These are phyloP conservation scores for Oreortyx pictus DNA, from an alignment of 2,797 vertebrate genomes.

Conservation along the genomic window DNA sequence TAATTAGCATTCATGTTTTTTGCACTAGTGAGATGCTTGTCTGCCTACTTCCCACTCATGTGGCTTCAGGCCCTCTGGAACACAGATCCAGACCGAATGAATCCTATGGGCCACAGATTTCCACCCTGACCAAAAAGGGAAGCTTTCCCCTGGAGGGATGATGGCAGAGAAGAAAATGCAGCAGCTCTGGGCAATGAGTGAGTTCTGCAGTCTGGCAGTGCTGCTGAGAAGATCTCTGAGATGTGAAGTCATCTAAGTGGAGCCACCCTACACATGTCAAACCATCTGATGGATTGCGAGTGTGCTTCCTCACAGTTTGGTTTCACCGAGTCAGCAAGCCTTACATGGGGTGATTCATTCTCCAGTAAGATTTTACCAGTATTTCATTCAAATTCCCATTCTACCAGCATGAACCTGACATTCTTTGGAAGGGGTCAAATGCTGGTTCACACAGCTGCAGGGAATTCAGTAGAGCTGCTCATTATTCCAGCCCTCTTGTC, in stretches of 20 bases:
- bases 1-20: neutral
- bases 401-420: neutral
- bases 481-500: neutral
- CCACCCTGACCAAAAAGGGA: neutral
- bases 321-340: neutral
- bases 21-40: neutral
- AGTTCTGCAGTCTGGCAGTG: neutral
- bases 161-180: neutral
- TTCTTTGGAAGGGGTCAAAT: neutral
- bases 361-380: neutral
- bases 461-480: neutral
- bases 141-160: neutral
- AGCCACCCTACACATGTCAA: neutral
- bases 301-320: accelerated
- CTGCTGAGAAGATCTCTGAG: neutral
- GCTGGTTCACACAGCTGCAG: neutral
- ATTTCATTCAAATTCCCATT: neutral
- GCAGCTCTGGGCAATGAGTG: neutral
- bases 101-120: neutral
- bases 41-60: neutral
- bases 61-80: neutral
- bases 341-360: neutral
- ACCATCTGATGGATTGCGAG: neutral
- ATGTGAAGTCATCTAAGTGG: neutral
- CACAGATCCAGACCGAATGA: neutral